phyloP scores from a whole-genome alignment of 2,113 vertebrate species.

The Psilopogon haemacephalus region DNA sequence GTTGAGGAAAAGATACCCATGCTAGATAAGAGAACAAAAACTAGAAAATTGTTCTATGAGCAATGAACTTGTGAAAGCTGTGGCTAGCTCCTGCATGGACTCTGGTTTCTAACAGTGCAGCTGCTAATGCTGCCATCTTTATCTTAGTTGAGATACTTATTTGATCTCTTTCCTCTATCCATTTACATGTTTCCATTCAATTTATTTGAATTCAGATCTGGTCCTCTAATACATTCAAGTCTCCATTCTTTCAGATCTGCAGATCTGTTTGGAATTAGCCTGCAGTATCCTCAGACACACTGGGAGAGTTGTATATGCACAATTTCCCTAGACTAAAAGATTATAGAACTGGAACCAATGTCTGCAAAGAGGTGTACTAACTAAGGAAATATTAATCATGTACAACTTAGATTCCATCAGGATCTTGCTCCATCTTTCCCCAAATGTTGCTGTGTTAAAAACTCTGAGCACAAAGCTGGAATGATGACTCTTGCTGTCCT shows the following conservation, averaged over 20 bases:
- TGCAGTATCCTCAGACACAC: not conserved
- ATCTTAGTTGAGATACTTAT: not conserved
- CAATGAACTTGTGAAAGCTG: not conserved
- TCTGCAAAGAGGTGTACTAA: not conserved
- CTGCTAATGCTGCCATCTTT: not conserved
- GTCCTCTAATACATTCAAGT: not conserved
- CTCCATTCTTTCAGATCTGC: not conserved
- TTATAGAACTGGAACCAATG: not conserved
- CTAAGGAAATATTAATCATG: not conserved
- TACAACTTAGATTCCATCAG: not conserved
- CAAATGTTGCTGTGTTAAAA: not conserved
- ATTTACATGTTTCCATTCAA: not conserved
- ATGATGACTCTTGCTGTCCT: not conserved
- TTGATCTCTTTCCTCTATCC: not conserved
- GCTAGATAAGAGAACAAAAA: not conserved
- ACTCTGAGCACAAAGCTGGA: not conserved
- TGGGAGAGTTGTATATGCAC: fast-evolving
- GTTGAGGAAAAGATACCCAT: not conserved
- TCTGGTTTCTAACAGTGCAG: not conserved
- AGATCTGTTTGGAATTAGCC: not conserved
- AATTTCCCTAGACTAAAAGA: not conserved
- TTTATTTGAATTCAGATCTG: not conserved
- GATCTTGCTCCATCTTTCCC: not conserved
- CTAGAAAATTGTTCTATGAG: not conserved
- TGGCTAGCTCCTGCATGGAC: not conserved